Percentiles rank a stretch among this genome's conserved stretches.
Conservation (phyloP, 2,797 vertebrate genomes). For the Bryconaethiops microstoma region DNA sequence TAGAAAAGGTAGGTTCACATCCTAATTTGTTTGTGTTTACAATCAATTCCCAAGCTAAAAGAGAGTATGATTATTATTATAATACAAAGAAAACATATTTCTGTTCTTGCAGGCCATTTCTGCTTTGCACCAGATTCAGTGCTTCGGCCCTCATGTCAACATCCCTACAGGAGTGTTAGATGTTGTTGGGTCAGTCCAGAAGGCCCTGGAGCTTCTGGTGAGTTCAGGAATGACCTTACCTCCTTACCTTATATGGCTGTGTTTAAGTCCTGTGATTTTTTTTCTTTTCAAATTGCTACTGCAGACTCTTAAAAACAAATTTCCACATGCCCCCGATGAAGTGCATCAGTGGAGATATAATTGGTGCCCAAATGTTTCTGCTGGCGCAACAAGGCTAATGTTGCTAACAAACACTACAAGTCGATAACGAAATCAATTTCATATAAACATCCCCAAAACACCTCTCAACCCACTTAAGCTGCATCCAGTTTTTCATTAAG, state of each 20-base stretch:
- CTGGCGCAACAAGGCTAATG: too few species aligned
- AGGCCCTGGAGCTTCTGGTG: not conserved
- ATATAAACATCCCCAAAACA: too few species aligned
- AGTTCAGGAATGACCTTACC: slow-evolving; percentile 5
- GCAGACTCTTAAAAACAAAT: too few species aligned
- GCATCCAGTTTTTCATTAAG: too few species aligned
- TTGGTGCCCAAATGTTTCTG: too few species aligned
- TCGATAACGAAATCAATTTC: too few species aligned
- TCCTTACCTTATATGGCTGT: not conserved
- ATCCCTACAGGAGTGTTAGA: too few species aligned
- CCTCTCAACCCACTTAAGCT: too few species aligned
- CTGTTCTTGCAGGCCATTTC: not conserved
- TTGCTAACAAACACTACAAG: too few species aligned
- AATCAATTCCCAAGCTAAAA: not conserved
- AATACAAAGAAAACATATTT: not conserved
- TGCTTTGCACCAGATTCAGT: not conserved
- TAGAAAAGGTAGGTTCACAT: not conserved
- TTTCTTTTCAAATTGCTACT: not conserved
- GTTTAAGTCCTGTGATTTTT: not conserved
- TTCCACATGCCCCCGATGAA: too few species aligned
- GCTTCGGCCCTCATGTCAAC: not conserved
- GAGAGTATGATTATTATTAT: not conserved
- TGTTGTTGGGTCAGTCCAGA: not conserved
- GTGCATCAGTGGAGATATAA: too few species aligned
- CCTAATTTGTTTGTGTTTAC: not conserved